phyloP scores from a whole-genome alignment of 92 coral and sea anemone species.

The Phenganax subtilis region DNA sequence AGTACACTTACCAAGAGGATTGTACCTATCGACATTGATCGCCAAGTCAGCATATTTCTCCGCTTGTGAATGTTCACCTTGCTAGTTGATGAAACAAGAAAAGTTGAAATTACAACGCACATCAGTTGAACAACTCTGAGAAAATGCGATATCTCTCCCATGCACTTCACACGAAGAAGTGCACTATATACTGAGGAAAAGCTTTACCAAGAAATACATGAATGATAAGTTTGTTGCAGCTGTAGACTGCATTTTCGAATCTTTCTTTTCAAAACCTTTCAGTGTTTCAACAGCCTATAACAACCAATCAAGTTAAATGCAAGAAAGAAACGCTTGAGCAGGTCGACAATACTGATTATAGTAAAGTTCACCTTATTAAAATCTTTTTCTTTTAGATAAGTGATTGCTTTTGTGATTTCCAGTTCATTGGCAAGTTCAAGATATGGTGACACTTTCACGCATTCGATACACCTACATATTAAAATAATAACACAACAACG shows the following conservation, averaged over 20 bases:
- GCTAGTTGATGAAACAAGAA: conserved; percentile 41
- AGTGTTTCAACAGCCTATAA: conserved; percentile 85
- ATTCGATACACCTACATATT: conserved; percentile 79
- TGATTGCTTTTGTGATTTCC: conserved; percentile 94
- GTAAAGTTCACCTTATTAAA: conserved; percentile 62
- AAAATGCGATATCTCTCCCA: background rate
- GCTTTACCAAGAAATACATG: conserved; percentile 81
- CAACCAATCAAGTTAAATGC: background rate
- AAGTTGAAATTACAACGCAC: background rate
- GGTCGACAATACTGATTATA: background rate
- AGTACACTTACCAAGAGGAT: conserved; percentile 73
- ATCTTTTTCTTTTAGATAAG: conserved; percentile 92
- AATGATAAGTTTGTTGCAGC: conserved; percentile 96
- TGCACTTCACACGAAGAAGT: too few species aligned
- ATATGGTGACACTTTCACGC: conserved; percentile 93
- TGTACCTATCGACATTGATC: conserved; percentile 87
- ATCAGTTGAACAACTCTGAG: background rate
- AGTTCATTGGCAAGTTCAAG: conserved; percentile 93
- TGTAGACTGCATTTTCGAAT: conserved; percentile 92
- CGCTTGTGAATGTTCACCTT: conserved; percentile 85
- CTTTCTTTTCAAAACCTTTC: conserved; percentile 96
- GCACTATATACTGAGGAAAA: too few species aligned
- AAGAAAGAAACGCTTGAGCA: background rate
- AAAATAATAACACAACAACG: background rate
- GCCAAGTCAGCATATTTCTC: conserved; percentile 98